These are phyloP conservation scores for Agriopis aurantiaria DNA, from an alignment of 2,888 invertebrate genomes.

Conservation along the genomic window DNA sequence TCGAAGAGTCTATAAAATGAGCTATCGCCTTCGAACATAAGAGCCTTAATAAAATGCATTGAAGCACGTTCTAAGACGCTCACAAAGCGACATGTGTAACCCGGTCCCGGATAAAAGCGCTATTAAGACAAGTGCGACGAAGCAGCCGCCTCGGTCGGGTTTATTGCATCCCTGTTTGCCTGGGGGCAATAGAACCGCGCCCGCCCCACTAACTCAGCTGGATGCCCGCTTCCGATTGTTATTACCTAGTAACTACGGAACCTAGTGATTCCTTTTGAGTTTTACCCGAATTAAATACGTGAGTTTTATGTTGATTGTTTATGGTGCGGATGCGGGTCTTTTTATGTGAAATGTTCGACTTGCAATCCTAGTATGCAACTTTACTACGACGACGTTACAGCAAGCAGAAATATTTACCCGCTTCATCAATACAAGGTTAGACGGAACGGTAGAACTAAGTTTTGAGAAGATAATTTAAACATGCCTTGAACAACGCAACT, in stretches of 20 bases:
- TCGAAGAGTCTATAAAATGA: neutral
- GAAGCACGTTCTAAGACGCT: slow-evolving; percentile 46
- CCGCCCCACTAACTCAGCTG: slow-evolving; percentile 67
- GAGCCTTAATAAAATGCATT: slow-evolving; percentile 23
- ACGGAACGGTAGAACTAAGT: no score
- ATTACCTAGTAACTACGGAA: slow-evolving; percentile 65
- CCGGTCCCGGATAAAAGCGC: slow-evolving; percentile 64
- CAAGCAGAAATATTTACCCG: neutral
- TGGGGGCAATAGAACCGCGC: slow-evolving; percentile 69
- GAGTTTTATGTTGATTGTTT: slow-evolving; percentile 9
- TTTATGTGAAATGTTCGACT: neutral
- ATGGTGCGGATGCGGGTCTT: neutral
- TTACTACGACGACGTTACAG: neutral
- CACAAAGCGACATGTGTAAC: slow-evolving; percentile 69
- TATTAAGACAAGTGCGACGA: slow-evolving; percentile 50
- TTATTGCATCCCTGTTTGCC: slow-evolving; percentile 83
- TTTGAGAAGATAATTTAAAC: no score
- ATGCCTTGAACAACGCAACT: no score
- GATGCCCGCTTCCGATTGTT: slow-evolving; percentile 75
- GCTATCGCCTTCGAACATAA: neutral
- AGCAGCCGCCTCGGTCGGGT: slow-evolving; percentile 65
- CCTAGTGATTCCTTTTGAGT: slow-evolving; percentile 31
- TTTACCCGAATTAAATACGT: slow-evolving; percentile 18
- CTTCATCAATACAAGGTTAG: no score
- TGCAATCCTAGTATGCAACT: neutral